phyloP scores from a whole-genome alignment of 2,888 invertebrate species.

The Bibio marci region DNA sequence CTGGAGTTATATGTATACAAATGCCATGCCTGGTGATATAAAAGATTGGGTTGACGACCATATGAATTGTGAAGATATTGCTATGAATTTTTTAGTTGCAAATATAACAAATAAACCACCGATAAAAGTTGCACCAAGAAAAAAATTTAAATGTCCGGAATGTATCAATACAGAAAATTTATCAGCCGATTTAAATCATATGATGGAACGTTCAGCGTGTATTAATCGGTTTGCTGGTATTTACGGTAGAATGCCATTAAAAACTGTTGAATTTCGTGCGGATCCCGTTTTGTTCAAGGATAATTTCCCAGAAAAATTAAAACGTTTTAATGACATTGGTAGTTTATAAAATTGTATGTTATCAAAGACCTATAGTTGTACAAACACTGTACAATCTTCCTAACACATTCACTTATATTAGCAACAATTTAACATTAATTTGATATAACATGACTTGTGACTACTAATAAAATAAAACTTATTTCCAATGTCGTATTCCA shows the following conservation, averaged over 20 bases:
- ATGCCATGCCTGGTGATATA: constrained; percentile 69
- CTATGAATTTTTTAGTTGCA: constrained; percentile 93
- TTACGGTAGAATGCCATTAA: constrained; percentile 77
- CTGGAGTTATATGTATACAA: constrained; percentile 89
- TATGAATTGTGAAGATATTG: constrained; percentile 97
- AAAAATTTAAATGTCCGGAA: constrained; percentile 94
- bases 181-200: constrained; percentile 80
- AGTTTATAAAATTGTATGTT: constrained; percentile 67
- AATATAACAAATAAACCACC: constrained; percentile 88
- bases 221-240: constrained; percentile 61
- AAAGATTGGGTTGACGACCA: constrained; percentile 83
- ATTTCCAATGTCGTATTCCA: no score
- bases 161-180: constrained; percentile 88
- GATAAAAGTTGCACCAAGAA: constrained; percentile 85
- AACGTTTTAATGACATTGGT: constrained; percentile 76
- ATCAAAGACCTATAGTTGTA: no score
- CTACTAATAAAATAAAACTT: no score
- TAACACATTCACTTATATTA: no score
- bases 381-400: no score
- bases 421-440: no score
- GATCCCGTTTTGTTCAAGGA: constrained; percentile 89
- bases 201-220: constrained; percentile 83
- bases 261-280: constrained; percentile 79
- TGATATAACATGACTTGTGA: no score
- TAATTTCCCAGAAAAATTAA: constrained; percentile 67